Base-by-base conservation (phyloP, 30 jellyfish, hydroid and myxozoan species). In the Chironex yamaguchii region DNA sequence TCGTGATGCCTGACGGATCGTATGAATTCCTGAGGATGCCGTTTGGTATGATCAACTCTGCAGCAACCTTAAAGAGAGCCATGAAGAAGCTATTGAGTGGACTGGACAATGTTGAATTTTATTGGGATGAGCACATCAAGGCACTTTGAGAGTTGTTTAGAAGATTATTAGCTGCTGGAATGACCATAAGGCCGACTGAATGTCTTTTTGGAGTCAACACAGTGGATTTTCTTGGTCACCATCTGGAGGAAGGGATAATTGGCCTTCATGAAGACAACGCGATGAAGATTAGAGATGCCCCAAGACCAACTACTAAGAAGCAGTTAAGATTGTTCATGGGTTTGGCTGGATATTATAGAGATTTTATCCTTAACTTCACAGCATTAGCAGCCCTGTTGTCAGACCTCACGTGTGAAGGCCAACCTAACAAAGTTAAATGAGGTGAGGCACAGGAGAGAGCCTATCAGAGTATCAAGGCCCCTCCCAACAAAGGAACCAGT, bases 391-490 rank as follows among this genome's bases (percentile, higher is more conserved):
- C 87, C 33, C 87, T 76, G 17, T 32, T 74, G 53, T 48, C 24
- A 36, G 87, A 51, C n/a, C 3, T 74, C n/a, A 50, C 52, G 12
- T 48, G 21, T 24, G 52, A 74, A 74, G 81, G 1, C 1, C 21
- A 74, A 53, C 81, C 79, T n/a, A 74, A 21, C 53, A 22, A 74
- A 74, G 81, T 51, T 27, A 51, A 14, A 21, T 74, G 87, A 76
- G 53, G 30, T 23, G 87, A 74, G 51, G 52, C 22, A 42, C 52
- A 49, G 13, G 77, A 74, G 52, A 50, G 34, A 17, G 35, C 81
- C 26, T 74, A 36, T 34, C 2, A 48, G 22, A n/a, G 77, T 3
- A 34, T 1, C 52, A 64, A 50, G 29, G 36, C 12, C 34, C 36
- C 13, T 36, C 20, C 13, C 42, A 64, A 34, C 67, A 27, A 22